Percentiles rank a stretch among this genome's conserved stretches.
phyloP scores from a whole-genome alignment of 2,888 invertebrate species.

The Megamerina dolium region DNA sequence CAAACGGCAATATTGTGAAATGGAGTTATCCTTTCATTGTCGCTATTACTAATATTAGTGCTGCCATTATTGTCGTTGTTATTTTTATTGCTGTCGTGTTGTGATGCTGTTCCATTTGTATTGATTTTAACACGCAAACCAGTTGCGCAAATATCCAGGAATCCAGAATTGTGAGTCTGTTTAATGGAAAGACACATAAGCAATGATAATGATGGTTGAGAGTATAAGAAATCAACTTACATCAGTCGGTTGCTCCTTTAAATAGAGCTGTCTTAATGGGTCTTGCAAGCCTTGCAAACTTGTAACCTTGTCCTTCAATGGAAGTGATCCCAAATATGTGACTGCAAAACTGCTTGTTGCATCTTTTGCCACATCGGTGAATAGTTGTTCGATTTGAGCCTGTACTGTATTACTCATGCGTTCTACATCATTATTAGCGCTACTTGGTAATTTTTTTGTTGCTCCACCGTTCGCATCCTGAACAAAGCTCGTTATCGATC shows the following conservation, averaged over 20 bases:
- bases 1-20: slow-evolving; percentile 89
- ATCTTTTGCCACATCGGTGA: slow-evolving; percentile 65
- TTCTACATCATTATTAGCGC: slow-evolving; percentile 42
- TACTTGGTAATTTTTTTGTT: slow-evolving; percentile 31
- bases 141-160: slow-evolving; percentile 47
- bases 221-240: slow-evolving; percentile 25
- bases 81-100: slow-evolving; percentile 1
- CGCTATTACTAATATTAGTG: slow-evolving; percentile 9
- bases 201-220: background rate
- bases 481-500: slow-evolving; percentile 39
- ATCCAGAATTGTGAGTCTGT: slow-evolving; percentile 40
- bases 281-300: slow-evolving; percentile 76
- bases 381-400: slow-evolving; percentile 81
- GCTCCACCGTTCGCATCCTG: slow-evolving; percentile 30
- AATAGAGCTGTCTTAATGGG: slow-evolving; percentile 70
- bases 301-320: slow-evolving; percentile 72
- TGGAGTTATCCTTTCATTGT: slow-evolving; percentile 59
- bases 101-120: slow-evolving; percentile 26
- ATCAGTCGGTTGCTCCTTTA: slow-evolving; percentile 40
- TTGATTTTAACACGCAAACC: slow-evolving; percentile 66
- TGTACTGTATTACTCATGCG: slow-evolving; percentile 68
- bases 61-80: slow-evolving; percentile 4
- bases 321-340: slow-evolving; percentile 75
- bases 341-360: slow-evolving; percentile 64
- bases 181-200: background rate